Base-by-base conservation (phyloP, 1,140 invertebrate species). In the Eufriesea mexicana region DNA sequence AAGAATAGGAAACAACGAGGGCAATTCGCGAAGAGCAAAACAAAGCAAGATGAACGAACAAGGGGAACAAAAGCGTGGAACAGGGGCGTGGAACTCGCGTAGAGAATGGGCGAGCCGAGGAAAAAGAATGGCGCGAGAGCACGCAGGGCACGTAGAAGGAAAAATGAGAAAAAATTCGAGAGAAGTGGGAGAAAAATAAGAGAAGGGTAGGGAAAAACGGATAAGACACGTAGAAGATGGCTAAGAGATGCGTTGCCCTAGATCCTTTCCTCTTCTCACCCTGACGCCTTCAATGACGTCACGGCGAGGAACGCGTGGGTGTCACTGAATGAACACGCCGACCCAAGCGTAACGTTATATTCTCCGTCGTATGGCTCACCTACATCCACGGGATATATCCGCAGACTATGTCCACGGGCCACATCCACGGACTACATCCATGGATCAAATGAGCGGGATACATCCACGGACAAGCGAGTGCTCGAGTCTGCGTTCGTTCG, bases 281-380 rank as follows among this genome's bases (percentile, higher is more conserved):
- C 78, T 64, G 68, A 67, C 49, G 45, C 73, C 77, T 83, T 77
- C 85, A 83, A 84, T 90, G 89, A 90, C 89, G 89, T 90, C 89
- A 90, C 70, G 2, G 18, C 74, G 83, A 42, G 61, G 79, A 87
- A 70, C 71, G 85, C 77, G 89, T 77, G 79, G 89, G 89, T 57
- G 89, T 73, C 74, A 51, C 76, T 89, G 88, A 90, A 90, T 90
- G 88, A 88, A 90, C 62, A 57, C 54, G 51, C 23, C 59, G 14
- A 18, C 16, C 54, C 5, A 28, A 18, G 49, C 18, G 61, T 57
- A 35, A 75, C 59, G 79, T 18, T 28, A 35, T 47, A 28, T 71
- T 66, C 23, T 8, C 7, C 14, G 16, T 54, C 25, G 47, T 35
- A 23, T 2, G 42, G n/a, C 45, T 9, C 71, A 47, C 76, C 12